Evolutionary conservation across 2,797 vertebrate species (phyloP).

Genomic region (Sebastiscus albofasciatus): DNA sequence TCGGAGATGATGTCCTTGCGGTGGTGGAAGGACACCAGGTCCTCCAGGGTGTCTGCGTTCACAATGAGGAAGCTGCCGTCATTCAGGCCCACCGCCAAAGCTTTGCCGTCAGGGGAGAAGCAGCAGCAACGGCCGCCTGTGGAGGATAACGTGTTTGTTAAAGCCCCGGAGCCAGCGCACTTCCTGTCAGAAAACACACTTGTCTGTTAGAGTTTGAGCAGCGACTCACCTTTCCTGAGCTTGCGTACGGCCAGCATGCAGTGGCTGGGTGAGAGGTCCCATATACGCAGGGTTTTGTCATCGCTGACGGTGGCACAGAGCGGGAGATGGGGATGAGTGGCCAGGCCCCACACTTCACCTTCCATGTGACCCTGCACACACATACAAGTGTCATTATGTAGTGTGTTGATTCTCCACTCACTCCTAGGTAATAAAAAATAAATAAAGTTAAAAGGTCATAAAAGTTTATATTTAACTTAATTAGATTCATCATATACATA

Average conservation of each 20-base stretch:
- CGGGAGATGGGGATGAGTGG: slow-evolving; percentile 96
- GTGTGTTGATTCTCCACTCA: neutral
- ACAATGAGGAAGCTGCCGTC: slow-evolving; percentile 98
- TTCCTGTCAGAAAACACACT: slow-evolving; percentile 23
- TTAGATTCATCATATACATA: too few species aligned
- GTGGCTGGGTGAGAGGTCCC: slow-evolving; percentile 99
- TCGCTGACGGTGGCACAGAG: slow-evolving; percentile 99
- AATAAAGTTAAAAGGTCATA: too few species aligned
- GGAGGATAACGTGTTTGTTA: slow-evolving; percentile 43
- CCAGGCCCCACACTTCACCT: slow-evolving; percentile 98
- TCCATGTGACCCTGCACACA: slow-evolving; percentile 96
- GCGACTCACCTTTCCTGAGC: slow-evolving; percentile 94
- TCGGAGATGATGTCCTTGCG: slow-evolving; percentile 97
- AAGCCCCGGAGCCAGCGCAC: slow-evolving; percentile 12
- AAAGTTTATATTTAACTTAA: too few species aligned
- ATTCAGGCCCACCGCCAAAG: slow-evolving; percentile 94
- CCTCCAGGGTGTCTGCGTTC: slow-evolving; percentile 97
- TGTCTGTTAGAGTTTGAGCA: neutral
- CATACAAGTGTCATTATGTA: slow-evolving; percentile 8
- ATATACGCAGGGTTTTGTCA: slow-evolving; percentile 98
- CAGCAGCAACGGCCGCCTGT: slow-evolving; percentile 96
- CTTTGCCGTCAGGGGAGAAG: slow-evolving; percentile 98
- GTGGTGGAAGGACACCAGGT: slow-evolving; percentile 98
- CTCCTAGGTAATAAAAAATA: neutral
- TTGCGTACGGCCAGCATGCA: slow-evolving; percentile 99